A percentile compares a stretch with the other conserved stretches of the same genome.
Conservation (phyloP, 2,113 vertebrate species). For the Albula glossodonta region DNA sequence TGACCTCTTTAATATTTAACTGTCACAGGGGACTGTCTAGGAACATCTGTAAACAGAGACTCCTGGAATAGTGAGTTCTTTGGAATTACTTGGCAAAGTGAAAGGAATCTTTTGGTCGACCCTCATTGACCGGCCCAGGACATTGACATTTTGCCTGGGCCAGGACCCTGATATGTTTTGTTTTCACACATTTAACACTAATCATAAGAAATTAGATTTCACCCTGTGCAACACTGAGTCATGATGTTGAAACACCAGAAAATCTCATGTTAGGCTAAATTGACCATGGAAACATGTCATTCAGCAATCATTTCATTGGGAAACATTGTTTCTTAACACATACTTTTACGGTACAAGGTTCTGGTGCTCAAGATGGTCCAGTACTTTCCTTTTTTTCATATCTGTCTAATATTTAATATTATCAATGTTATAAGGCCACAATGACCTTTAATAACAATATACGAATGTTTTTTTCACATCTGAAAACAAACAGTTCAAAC, state of each 20-base stretch:
- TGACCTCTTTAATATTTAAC: not conserved
- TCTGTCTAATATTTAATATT: not conserved
- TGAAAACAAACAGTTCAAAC: too few species aligned
- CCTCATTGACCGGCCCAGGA: not conserved
- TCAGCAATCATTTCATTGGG: not conserved
- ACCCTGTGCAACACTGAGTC: not conserved
- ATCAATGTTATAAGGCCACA: not conserved
- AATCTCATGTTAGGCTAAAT: not conserved
- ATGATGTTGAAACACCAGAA: not conserved
- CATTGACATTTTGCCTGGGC: not conserved
- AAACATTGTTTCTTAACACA: not conserved
- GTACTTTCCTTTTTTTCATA: not conserved
- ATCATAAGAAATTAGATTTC: not conserved
- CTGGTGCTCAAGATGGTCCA: not conserved
- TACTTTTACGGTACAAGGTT: not conserved
- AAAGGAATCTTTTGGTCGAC: not conserved
- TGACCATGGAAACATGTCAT: not conserved
- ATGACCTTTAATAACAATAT: too few species aligned
- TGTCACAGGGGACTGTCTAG: not conserved
- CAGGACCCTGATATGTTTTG: not conserved
- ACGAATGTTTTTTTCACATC: too few species aligned
- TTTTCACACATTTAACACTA: not conserved
- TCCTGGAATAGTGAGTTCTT: not conserved
- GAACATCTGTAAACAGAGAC: conserved; percentile 1
- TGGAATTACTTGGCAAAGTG: not conserved